Evolutionary conservation across 2,113 vertebrate genomes (phyloP), one percentile per base, ranked within the genome.

Genomic region (Acrocephalus kingi): DNA sequence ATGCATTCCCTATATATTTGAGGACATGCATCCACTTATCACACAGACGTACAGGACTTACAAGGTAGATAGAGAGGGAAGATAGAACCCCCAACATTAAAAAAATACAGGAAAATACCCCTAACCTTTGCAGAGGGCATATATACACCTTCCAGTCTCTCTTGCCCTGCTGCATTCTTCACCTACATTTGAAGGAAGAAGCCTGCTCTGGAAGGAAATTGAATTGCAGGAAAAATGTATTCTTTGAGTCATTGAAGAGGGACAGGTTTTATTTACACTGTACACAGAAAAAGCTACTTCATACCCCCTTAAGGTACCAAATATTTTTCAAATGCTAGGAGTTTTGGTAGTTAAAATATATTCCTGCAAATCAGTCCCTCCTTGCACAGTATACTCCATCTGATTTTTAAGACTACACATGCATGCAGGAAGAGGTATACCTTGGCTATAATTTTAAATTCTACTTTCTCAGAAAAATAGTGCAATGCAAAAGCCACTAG

Each of bases 41-140:
- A 86, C 10, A 52, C 4, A n/a, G 21, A 76, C 30, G 10, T 52
- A 58, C 6, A 62, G 31, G 17, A 76, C 17, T 76, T 52, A 13
- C 10, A 69, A 77, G 9, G 31, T 49, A 41, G 11, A 39, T 9
- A 55, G 7, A 62, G 20, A 85, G 13, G 30, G 15, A 74, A 63
- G 21, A 52, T 49, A 2, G 7, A 68, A 63, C 0, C 1, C 1
- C 4, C 48, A 67, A 15, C 3, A 52, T 6, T 21, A 41, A 83
- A 83, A 19, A 61, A 80, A 48, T n/a, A 48, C 17, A 23, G 24
- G 8, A 59, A 52, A 59, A 17, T n/a, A 4, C 0, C 5, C 10
- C 37, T 59, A 39, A 2, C 4, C 4, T 67, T 91, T 71, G 15
- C 28, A 87, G 62, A 91, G 8, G 27, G 5, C 6, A 52, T 46